Base-by-base conservation (phyloP, 2,113 vertebrate species). In the Passer montanus region DNA sequence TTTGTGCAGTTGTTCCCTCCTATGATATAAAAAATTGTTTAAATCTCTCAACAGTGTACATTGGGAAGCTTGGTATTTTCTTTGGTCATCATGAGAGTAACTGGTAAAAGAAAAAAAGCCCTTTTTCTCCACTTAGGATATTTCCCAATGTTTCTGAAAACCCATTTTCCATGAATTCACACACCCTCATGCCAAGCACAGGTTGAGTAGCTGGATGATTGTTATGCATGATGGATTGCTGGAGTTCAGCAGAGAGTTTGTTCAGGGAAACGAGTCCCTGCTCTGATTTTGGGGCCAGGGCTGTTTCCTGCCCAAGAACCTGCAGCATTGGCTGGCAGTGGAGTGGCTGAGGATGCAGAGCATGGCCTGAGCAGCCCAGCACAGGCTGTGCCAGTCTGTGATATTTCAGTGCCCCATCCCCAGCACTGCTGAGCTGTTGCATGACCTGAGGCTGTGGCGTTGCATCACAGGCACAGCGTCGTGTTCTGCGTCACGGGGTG, bases 391-490 rank as follows among this genome's bases (percentile, higher is more conserved):
- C 30, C 41, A 60, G 31, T 24, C 5, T 20, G 18, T 15, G 15
- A 15, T 4, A 66, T 66, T n/a, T 35, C 24, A 2, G 26, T 52
- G 69, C 56, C 59, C 2, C 0, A 28, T 30, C 15, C 3, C 35
- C 7, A 22, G 73, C 3, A 10, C 0, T 11, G 62, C 6, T 41
- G 66, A 39, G 15, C 55, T 46, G 43, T 14, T 59, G 47, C 9
- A 0, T 21, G 44, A 49, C 33, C 49, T 1, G 4, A 43, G 33
- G 43, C 30, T 47, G 35, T 49, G 83, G 70, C 1, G 3, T 83
- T 75, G 66, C 1, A 4, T 80, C 30, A 11, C 0, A 3, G 39
- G 33, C 16, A 39, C 33, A 3, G 0, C 3, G 7, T 59, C 4
- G 2, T 22, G 41, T 33, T 27, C 76, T 69, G 11, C 3, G 2